These are phyloP conservation scores for Clarias fuscus DNA, from an alignment of 2,797 vertebrate species.

Conservation along the genomic window DNA sequence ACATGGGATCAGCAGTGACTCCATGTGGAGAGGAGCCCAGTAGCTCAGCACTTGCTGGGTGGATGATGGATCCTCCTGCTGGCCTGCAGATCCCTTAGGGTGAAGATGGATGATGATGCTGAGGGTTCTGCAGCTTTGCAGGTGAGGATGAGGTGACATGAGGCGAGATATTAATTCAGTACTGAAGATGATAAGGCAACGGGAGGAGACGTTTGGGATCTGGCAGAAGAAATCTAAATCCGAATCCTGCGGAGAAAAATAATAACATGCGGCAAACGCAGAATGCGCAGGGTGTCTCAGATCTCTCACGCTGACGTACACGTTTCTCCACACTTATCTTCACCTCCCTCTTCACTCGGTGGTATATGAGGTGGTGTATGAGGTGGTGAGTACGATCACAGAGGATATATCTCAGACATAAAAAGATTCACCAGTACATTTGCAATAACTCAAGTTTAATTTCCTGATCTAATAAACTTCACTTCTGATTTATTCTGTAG, in stretches of 20 bases:
- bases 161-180: neutral
- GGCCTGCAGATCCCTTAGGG: neutral
- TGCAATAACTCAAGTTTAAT: neutral
- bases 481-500: neutral
- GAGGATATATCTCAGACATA: neutral
- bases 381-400: neutral
- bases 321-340: neutral
- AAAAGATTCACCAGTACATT: neutral
- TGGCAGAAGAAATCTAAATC: conserved; percentile 5
- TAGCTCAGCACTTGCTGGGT: neutral
- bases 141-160: neutral
- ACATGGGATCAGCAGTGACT: neutral
- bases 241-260: neutral
- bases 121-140: neutral
- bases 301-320: neutral
- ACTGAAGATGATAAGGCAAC: neutral
- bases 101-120: neutral
- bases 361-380: neutral
- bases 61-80: neutral
- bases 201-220: neutral
- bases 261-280: neutral
- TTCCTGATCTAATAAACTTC: neutral
- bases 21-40: neutral
- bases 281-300: neutral
- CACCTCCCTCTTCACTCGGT: neutral